Evolutionary conservation across 2,113 vertebrate genomes (phyloP).

Genomic region (Spea bombifrons): DNA sequence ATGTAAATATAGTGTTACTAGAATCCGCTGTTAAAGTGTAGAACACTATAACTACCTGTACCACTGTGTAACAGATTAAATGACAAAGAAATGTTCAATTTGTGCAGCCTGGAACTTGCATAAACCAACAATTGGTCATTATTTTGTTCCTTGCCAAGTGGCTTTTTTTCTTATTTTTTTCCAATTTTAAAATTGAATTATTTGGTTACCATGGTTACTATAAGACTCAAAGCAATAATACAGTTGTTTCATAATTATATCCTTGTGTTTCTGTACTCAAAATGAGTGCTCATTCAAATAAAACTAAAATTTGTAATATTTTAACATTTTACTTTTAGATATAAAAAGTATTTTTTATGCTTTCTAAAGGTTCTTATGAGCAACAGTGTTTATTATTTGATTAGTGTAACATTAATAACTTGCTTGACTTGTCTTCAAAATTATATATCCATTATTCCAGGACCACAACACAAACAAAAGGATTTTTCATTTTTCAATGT

Average conservation of each 20-base stretch:
- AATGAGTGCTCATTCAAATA: not conserved
- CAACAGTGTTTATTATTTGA: too few relatives aligned
- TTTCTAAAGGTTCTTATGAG: too few relatives aligned
- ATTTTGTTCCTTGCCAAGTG: conserved; percentile 57
- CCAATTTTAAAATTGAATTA: conserved; percentile 63
- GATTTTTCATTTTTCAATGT: too few relatives aligned
- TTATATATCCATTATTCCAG: too few relatives aligned
- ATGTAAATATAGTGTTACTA: too few relatives aligned
- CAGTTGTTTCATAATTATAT: conserved; percentile 68
- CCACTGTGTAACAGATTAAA: conserved; percentile 59
- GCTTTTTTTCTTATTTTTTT: conserved; percentile 53
- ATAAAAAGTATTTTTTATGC: too few relatives aligned
- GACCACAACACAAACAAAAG: too few relatives aligned
- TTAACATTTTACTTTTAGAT: too few relatives aligned
- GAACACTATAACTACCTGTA: conserved; percentile 53
- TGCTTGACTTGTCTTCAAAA: too few relatives aligned
- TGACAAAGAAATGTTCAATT: conserved; percentile 63
- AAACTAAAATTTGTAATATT: too few relatives aligned
- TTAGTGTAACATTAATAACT: too few relatives aligned
- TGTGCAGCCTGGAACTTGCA: conserved; percentile 63
- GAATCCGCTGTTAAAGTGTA: not conserved
- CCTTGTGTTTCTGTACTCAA: conserved; percentile 41
- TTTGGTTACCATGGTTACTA: conserved; percentile 71
- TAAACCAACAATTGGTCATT: conserved; percentile 74
- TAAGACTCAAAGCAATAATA: conserved; percentile 63